Evolutionary conservation across 2,113 vertebrate species (phyloP), one percentile per base, ranked within the genome.

Genomic region (Mus spicilegus): DNA sequence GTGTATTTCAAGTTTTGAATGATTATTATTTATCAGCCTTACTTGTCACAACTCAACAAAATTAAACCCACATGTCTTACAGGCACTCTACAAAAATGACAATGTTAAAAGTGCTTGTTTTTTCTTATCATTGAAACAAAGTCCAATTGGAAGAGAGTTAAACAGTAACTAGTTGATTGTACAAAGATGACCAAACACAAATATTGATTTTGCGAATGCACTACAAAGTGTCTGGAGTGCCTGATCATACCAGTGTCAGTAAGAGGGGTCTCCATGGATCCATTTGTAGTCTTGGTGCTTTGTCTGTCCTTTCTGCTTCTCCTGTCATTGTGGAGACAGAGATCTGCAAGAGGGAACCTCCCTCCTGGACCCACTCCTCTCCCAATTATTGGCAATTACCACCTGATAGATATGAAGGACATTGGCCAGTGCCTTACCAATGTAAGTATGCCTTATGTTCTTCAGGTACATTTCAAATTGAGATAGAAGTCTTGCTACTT

Each of bases 301-400:
- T 46, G 20, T n/a, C 51, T 49, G 10, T 28, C 63, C 22, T 95
- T 26, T 54, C 51, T 91, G 33, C 67, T 97, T 72, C 69, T 96
- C 24, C 24, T 84, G 13, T 84, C 22, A 61, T 1, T 61, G 12
- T 84, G 56, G n/a, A 84, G 11, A 42, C 3, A 5, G 80, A 28
- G 3, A 24, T 42, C 22, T 42, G 24, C 1, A 3, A 84, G n/a
- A 84, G n/a, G n/a, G 7, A 61, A 84, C 7, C 80, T 84, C 7
- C 56, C 80, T 84, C 56, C n/a, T 17, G 56, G 56, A 1, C 80
- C 56, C 1, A 61, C n/a, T 5, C 56, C 80, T 84, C 56, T 84
- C 12, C 80, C 56, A 63, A 28, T 84, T 84, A 39, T 84, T 84
- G 80, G 80, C 36, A 61, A 84, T 28, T 17, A 42, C 24, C n/a